Base-by-base conservation (phyloP, 2,888 invertebrate species). In the Tipula lateralis region DNA sequence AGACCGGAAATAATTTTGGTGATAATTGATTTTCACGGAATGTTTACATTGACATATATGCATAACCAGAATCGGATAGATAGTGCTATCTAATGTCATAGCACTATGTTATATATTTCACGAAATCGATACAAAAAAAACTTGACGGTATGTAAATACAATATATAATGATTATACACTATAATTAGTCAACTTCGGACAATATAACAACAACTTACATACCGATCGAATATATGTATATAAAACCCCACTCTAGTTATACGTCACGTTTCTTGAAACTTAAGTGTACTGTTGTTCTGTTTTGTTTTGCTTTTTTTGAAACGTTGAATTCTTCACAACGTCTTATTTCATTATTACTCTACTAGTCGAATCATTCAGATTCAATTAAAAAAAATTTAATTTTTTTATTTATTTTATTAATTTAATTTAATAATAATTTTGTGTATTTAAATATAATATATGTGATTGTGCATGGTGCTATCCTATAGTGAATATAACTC, bases 361-460 rank as follows among this genome's bases (percentile, higher is more conserved):
- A 66, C 66, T 66, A 66, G 66, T 66, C 66, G 66, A 66, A 66
- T 24, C 66, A 66, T 66, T 66, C 66, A 66, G 66, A 66, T 66
- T 66, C 66, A 66, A 66, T 66, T 66, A 66, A 12, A 19, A 66
- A 24, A 66, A 66, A 66, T 66, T 66, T 24, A 24, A 66, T 24
- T 66, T 19, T 19, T 50, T 50, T 5, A 50, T 50, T 50, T 50
- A 50, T 19, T 50, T 50, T 50, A 44, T 44, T 44, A 66, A 66
- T 24, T 66, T 66, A 66, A 66, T 66, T 66, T 66, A 66, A 66
- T 24, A 66, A 24, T 66, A 2, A 9, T 9, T 66, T 66, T 66
- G 24, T 24, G 66, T 66, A 3, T 24, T 66, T 66, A 66, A 66
- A 66, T 66, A 19, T 44, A 16, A 16, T 16, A 66, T 66, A 19